Base-by-base conservation (phyloP, 2,797 vertebrate genomes). In the Echeneis naucrates region DNA sequence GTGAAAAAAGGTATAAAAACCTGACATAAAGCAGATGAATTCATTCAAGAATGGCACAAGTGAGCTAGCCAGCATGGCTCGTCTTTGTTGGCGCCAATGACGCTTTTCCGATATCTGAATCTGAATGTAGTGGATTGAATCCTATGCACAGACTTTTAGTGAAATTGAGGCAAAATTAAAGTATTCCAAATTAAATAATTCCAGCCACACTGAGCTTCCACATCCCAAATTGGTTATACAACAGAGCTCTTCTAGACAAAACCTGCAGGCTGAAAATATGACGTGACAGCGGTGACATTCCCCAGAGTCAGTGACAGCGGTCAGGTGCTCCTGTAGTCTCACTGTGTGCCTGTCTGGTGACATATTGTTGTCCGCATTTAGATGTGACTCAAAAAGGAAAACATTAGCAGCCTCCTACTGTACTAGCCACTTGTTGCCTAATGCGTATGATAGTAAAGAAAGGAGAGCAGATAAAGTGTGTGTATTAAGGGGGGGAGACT, bases 321-420 rank as follows among this genome's bases (percentile, higher is more conserved):
- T 84, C 88, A 84, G 87, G 86, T 88, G 87, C 75, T 87, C 63
- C 68, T 79, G 57, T 11, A 53, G 65, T 74, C 75, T 32, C 63
- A 73, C 80, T 38, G 77, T 86, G 82, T 82, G 83, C 86, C 84
- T 78, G 80, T 48, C 66, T 57, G 84, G 61, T 91, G 92, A 91
- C 91, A 84, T 92, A 80, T 77, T 88, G 88, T 89, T 78, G 73
- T 91, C 92, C 92, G 81, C 77, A 92, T 92, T 91, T 93, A 93
- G 92, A 92, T 88, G 85, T 92, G 92, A 93, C 91, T 89, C 82
- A 82, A 84, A 90, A 89, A 88, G 92, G 91, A 91, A 91, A 92
- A 89, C 88, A 88, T 90, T 75, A 80, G 75, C 33, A 42, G 62
- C 81, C 83, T 82, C 83, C 72, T 84, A 77, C 87, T 85, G 89